Conservation (phyloP, 1,140 invertebrate genomes). For the Chionoecetes opilio region DNA sequence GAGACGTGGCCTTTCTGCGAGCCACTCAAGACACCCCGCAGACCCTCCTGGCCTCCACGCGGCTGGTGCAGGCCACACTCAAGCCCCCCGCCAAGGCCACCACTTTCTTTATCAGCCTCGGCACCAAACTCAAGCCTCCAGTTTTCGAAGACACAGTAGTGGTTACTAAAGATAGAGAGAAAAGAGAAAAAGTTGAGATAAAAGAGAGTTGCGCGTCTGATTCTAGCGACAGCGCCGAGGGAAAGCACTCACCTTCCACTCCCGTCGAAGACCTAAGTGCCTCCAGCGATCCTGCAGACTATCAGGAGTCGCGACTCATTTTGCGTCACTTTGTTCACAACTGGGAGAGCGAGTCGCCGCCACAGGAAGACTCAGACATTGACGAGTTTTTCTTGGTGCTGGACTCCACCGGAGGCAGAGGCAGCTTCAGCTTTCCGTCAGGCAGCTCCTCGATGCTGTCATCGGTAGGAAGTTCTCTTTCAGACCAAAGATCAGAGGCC, state of each 20-base stretch:
- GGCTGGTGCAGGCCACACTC: constrained; percentile 79
- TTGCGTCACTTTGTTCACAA: constrained; percentile 78
- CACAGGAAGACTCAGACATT: constrained; percentile 76
- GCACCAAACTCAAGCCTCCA: constrained; percentile 78
- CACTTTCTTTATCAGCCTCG: constrained; percentile 80
- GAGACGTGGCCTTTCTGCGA: constrained; percentile 79
- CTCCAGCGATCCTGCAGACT: constrained; percentile 78
- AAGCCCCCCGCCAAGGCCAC: constrained; percentile 78
- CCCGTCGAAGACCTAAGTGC: constrained; percentile 63
- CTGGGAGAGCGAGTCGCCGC: constrained; percentile 77
- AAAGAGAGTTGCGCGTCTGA: not conserved
- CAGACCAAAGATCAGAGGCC: constrained; percentile 66
- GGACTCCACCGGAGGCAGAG: constrained; percentile 78
- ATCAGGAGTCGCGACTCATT: constrained; percentile 80
- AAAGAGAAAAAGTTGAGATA: not conserved
- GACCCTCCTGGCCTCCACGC: constrained; percentile 80
- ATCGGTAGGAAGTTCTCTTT: constrained; percentile 50
- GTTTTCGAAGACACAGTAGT: constrained; percentile 59
- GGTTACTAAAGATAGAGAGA: not conserved
- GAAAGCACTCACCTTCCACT: constrained; percentile 35
- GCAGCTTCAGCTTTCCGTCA: constrained; percentile 69
- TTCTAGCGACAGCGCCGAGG: constrained; percentile 51
- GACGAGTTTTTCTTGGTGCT: constrained; percentile 81
- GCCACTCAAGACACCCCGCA: constrained; percentile 79
- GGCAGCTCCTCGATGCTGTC: constrained; percentile 64